These are phyloP conservation scores for Ranitomeya variabilis DNA, from an alignment of 2,113 vertebrate genomes.

Conservation along the genomic window DNA sequence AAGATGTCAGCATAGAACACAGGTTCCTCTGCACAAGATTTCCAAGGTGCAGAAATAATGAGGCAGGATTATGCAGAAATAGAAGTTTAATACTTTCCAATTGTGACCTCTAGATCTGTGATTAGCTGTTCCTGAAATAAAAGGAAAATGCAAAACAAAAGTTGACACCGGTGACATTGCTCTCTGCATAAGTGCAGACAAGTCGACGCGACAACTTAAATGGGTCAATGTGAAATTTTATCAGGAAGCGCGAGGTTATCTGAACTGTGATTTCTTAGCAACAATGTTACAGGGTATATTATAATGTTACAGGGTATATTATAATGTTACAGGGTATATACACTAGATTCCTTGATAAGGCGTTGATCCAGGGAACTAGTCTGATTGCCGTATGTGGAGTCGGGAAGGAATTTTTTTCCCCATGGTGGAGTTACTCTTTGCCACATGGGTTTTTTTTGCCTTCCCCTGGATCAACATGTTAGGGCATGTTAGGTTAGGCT, in stretches of 20 bases:
- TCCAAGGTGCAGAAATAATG: background rate
- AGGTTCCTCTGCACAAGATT: background rate
- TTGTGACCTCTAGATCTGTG: background rate
- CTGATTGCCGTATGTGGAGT: too few relatives aligned
- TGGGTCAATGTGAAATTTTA: too few relatives aligned
- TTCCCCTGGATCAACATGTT: too few relatives aligned
- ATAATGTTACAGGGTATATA: too few relatives aligned
- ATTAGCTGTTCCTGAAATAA: background rate
- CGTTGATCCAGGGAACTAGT: too few relatives aligned
- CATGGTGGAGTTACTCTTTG: too few relatives aligned
- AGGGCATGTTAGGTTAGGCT: too few relatives aligned
- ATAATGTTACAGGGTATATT: too few relatives aligned
- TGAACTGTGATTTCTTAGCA: background rate
- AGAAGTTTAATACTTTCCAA: background rate
- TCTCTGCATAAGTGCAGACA: background rate
- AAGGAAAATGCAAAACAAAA: background rate
- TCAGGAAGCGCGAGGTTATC: background rate
- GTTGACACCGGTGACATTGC: background rate
- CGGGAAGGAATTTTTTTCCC: too few relatives aligned
- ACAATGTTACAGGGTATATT: too few relatives aligned
- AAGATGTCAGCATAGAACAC: conserved; percentile 23
- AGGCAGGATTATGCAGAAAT: background rate
- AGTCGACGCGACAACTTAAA: background rate
- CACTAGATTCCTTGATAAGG: too few relatives aligned
- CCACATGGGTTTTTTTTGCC: too few relatives aligned